A percentile compares a stretch with the other conserved stretches of the same genome.
These are phyloP conservation scores for Idris sp. DNA, from an alignment of 1,140 invertebrate genomes.

Conservation along the genomic window DNA sequence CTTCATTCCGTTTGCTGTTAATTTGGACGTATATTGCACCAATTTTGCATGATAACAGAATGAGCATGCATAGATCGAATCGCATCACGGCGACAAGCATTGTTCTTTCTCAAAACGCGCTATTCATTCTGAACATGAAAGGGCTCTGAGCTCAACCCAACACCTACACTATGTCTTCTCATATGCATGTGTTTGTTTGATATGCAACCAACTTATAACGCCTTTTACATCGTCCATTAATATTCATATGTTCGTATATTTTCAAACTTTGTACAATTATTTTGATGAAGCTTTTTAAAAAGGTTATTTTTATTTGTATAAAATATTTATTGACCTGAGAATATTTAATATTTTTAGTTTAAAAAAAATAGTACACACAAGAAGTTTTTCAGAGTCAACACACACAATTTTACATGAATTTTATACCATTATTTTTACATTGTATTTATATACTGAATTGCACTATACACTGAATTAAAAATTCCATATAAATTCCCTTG, in stretches of 20 bases:
- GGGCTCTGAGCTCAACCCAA: conserved; percentile 15
- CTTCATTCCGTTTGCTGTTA: conserved; percentile 65
- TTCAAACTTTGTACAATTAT: conserved; percentile 4
- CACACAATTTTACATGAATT: too few species aligned
- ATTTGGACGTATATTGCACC: conserved; percentile 63
- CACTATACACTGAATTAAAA: too few species aligned
- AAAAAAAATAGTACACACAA: conserved; percentile 7
- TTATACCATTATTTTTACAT: too few species aligned
- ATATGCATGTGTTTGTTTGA: conserved; percentile 15
- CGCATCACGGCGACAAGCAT: conserved; percentile 13
- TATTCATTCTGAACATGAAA: conserved; percentile 23
- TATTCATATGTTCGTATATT: conserved; percentile 51
- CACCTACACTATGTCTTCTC: conserved; percentile 38
- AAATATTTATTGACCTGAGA: conserved; percentile 14
- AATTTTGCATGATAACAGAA: conserved; percentile 36
- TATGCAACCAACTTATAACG: conserved; percentile 19
- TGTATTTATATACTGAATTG: too few species aligned
- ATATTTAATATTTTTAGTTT: conserved; percentile 10
- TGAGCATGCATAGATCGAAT: conserved; percentile 20
- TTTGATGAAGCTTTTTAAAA: conserved; percentile 13
- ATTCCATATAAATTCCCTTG: too few species aligned
- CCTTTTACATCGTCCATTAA: conserved; percentile 32
- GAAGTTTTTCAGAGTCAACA: too few species aligned
- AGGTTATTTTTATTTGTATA: conserved; percentile 24
- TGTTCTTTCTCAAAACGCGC: conserved; percentile 21